Evolutionary conservation across 2,888 invertebrate genomes (phyloP), one percentile per base, ranked within the genome.

Genomic region (Andrena marginata): DNA sequence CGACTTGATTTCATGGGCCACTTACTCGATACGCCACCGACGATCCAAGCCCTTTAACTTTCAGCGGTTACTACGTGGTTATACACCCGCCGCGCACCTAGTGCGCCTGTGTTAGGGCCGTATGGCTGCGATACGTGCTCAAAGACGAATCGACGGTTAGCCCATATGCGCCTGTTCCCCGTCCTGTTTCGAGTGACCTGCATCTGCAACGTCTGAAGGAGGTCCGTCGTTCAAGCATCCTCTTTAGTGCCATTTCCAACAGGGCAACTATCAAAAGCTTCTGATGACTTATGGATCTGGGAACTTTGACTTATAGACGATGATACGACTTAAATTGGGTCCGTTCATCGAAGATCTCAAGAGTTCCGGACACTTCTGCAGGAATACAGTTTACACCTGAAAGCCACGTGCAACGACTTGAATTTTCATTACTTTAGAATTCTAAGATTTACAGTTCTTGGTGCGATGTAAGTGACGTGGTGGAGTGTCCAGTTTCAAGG

Each of bases 1-100:
- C 20, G 29, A 62, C n/a, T 85, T 60, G 71, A 85, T 85, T 82
- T 82, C 76, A 79, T 71, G 71, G 54, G 56, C 60, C 75, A 76
- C 70, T 82, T 74, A 49, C 35, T 65, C 68, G 69, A 72, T 69
- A 71, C 48, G 65, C 65, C 49, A 48, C 42, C 54, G 33, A 48
- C 77, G 70, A 72, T 59, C 49, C 51, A 2, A 51, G 31, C 26
- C 73, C 48, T 70, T 79, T 64, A 81, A 81, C 74, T 73, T 74
- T 75, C 65, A 31, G 26, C 49, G 69, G 73, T 74, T 77, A 68
- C 54, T 29, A n/a, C n/a, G 64, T 26, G 79, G 60, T 77, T 67
- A 31, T 16, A 20, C 35, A 13, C 8, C 31, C 16, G 33, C 23
- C 7, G 29, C 6, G 8, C 49, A 56, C 4, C 7, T 56, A 16